Evolutionary conservation across 2,888 invertebrate species (phyloP).

Genomic region (Lithophane semibrunnea): DNA sequence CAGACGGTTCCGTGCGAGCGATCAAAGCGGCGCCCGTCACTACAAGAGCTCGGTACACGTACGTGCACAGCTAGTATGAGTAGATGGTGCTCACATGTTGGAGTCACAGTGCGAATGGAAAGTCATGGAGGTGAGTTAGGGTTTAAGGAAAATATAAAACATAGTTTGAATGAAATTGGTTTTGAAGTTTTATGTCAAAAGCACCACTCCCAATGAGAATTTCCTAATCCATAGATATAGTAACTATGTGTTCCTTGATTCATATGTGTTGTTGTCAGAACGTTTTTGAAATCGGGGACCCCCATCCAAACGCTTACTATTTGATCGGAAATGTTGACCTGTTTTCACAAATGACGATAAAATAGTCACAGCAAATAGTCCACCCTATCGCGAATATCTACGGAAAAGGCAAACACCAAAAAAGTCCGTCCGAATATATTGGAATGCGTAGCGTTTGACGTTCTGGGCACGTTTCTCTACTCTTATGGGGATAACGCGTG

Average conservation of each 20-base stretch:
- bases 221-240: not conserved
- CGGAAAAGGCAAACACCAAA: constrained; percentile 57
- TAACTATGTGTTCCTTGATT: not conserved
- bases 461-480: constrained; percentile 60
- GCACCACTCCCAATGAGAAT: too few relatives aligned
- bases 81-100: constrained; percentile 5
- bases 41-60: constrained; percentile 50
- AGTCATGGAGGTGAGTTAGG: not conserved
- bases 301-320: constrained; percentile 46
- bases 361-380: constrained; percentile 57
- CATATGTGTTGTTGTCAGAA: constrained; percentile 5
- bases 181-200: not conserved
- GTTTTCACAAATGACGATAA: constrained; percentile 64
- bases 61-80: not conserved
- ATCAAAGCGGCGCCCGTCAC: constrained; percentile 71
- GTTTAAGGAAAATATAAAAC: not conserved
- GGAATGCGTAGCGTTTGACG: constrained; percentile 59
- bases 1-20: constrained; percentile 72
- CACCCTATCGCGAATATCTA: constrained; percentile 45
- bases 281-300: constrained; percentile 4
- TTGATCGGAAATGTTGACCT: constrained; percentile 47
- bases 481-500: constrained; percentile 71
- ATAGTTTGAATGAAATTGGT: too few relatives aligned
- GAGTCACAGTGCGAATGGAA: not conserved
- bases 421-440: constrained; percentile 59